phyloP scores from a whole-genome alignment of 2,888 invertebrate species.

The Drosophila nigricruria region DNA sequence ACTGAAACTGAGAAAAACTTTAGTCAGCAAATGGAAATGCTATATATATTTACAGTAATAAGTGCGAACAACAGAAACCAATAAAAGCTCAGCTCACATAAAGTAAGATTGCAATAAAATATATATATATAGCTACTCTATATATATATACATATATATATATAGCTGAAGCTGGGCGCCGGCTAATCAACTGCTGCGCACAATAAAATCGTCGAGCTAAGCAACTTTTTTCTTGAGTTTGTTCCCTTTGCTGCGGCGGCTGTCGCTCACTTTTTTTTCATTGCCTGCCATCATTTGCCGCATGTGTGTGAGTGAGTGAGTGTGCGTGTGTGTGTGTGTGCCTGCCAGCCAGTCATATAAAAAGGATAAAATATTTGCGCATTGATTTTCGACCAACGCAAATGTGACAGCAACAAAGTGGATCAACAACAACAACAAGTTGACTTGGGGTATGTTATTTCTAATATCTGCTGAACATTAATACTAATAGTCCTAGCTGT shows the following conservation, averaged over 20 bases:
- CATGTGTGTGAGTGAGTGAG: conserved; percentile 23
- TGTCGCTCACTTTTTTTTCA: conserved; percentile 46
- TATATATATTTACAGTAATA: conserved; percentile 5
- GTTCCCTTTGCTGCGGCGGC: conserved; percentile 19
- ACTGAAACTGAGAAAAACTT: conserved; percentile 21
- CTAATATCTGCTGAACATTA: conserved; percentile 61
- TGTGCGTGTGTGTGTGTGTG: conserved; percentile 22
- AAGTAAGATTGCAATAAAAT: conserved; percentile 53
- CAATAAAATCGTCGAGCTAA: conserved; percentile 51
- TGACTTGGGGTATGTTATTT: conserved; percentile 68
- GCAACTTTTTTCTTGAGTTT: conserved; percentile 51
- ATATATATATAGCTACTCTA: no score
- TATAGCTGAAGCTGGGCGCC: conserved; percentile 5
- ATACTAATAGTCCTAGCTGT: conserved; percentile 17
- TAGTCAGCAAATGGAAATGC: not conserved
- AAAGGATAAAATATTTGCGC: conserved; percentile 77
- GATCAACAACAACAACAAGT: conserved; percentile 40
- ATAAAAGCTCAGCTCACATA: conserved; percentile 40
- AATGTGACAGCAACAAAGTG: conserved; percentile 49
- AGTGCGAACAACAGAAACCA: conserved; percentile 43
- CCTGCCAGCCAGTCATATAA: conserved; percentile 43
- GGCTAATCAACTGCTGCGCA: conserved; percentile 64
- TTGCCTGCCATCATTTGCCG: conserved; percentile 38
- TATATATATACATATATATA: conserved; percentile 8
- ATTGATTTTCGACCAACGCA: conserved; percentile 66